Base-by-base conservation (phyloP, 2,888 invertebrate species). In the Eutolmus rufibarbis region DNA sequence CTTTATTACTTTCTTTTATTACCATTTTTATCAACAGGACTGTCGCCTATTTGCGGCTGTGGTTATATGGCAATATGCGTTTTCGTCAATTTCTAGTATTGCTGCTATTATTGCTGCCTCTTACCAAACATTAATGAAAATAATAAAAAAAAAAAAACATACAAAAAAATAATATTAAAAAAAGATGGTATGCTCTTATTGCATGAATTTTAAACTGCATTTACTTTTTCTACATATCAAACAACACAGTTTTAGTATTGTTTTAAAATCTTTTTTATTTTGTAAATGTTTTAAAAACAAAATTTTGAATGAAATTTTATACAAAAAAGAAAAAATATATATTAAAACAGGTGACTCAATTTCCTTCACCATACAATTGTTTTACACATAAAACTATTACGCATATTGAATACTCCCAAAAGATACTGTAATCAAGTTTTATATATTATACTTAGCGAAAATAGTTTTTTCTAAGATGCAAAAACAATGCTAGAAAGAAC, bases 231-330 rank as follows among this genome's bases (percentile, higher is more conserved):
- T 37, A 76, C 76, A 76, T 76, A 76, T 76, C 76, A 76, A 76
- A 37, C 23, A 76, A 76, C n/a, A 76, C 40, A 76, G 57, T 37
- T 76, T 76, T 76, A 74, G 14, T 74, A 76, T 37, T 76, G 28
- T 76, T 76, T 76, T 76, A 76, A 37, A 76, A 37, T 76, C 34
- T 76, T 37, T n/a, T 76, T 76, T n/a, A 76, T 76, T 76, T 76
- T 76, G n/a, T 76, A 76, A 76, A 5, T 76, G 76, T 76, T 76
- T 76, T 76, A 76, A 76, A 34, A 76, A 37, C 19, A 12, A 28
- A 19, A 66, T 28, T 28, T 66, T 28, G 23, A 66, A 66, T 66
- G 66, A 28, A 66, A 66, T 66, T 66, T 66, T 66, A 66, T 66
- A 66, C 66, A 66, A 66, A 66, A 66, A 66, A n/a, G 7, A 8